Conservation (phyloP, 2,888 invertebrate genomes). For the Rhopalosiphum nymphaeae region DNA sequence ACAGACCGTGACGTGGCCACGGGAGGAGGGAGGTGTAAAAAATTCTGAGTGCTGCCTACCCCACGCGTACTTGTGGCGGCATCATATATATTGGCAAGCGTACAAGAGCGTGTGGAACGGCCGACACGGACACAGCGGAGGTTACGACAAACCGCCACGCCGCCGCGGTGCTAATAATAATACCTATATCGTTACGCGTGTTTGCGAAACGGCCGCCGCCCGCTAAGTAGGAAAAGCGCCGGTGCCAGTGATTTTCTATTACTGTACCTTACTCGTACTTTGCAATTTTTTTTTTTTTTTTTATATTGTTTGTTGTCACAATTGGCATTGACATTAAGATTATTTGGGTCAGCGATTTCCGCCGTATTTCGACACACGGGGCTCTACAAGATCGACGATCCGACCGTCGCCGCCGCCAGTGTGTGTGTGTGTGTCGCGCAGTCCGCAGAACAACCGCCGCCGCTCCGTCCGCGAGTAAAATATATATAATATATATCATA, state of each 20-base stretch:
- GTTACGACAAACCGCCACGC: background rate
- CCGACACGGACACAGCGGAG: background rate
- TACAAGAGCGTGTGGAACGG: background rate
- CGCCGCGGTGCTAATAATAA: background rate
- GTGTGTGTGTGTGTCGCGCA: background rate
- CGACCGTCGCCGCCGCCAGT: background rate
- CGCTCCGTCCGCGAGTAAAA: background rate
- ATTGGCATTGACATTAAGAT: background rate
- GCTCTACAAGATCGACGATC: slow-evolving; percentile 13
- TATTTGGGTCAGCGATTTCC: slow-evolving; percentile 9
- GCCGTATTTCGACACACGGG: slow-evolving; percentile 3
- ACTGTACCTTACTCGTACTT: background rate
- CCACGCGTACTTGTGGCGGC: background rate
- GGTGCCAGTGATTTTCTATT: slow-evolving; percentile 21
- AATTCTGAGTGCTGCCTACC: background rate
- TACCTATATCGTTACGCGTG: background rate
- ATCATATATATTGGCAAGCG: background rate
- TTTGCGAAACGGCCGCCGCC: background rate
- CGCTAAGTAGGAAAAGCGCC: background rate
- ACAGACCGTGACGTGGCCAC: background rate
- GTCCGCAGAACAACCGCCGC: background rate
- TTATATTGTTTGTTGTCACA: background rate
- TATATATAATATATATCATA: background rate
- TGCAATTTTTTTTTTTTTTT: background rate
- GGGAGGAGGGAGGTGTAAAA: background rate